These are phyloP conservation scores for Ptilodon capucinus DNA, from an alignment of 2,888 invertebrate genomes.

Conservation along the genomic window DNA sequence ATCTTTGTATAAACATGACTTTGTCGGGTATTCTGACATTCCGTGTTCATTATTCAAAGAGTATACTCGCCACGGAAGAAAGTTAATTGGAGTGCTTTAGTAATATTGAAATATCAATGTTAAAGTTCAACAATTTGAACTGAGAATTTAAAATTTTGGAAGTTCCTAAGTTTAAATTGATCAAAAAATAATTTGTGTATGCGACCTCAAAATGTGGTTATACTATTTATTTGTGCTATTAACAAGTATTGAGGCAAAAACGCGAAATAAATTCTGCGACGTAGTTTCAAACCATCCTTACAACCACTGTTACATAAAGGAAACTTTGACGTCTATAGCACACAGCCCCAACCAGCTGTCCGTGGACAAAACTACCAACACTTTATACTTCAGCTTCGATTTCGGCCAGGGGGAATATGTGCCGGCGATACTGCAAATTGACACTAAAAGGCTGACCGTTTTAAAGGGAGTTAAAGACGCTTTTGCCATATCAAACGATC, in stretches of 20 bases:
- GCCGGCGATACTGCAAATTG: slow-evolving; percentile 54
- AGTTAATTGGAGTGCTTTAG: not conserved
- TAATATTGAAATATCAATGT: not conserved
- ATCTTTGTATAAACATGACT: slow-evolving; percentile 10
- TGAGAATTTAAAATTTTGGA: not conserved
- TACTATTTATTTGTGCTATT: slow-evolving; percentile 13
- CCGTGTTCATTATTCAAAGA: slow-evolving; percentile 4
- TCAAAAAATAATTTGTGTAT: not conserved
- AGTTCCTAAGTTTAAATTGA: not conserved
- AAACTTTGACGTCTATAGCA: slow-evolving; percentile 48
- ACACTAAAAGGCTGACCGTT: slow-evolving; percentile 52
- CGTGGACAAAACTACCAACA: slow-evolving; percentile 53
- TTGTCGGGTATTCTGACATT: slow-evolving; percentile 13
- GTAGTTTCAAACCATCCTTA: slow-evolving; percentile 38
- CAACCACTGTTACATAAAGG: slow-evolving; percentile 59
- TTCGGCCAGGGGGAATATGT: slow-evolving; percentile 63
- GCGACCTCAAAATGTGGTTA: slow-evolving; percentile 12
- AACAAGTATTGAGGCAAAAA: slow-evolving; percentile 18
- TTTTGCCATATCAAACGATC: slow-evolving; percentile 59
- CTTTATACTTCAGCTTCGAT: slow-evolving; percentile 68
- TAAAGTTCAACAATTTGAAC: not conserved
- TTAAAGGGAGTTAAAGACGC: slow-evolving; percentile 69
- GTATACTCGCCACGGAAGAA: not conserved
- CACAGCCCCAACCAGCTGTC: slow-evolving; percentile 70
- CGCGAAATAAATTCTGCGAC: slow-evolving; percentile 45